phyloP scores from a whole-genome alignment of 2,888 invertebrate genomes.

The Lordiphosa fenestrarum region DNA sequence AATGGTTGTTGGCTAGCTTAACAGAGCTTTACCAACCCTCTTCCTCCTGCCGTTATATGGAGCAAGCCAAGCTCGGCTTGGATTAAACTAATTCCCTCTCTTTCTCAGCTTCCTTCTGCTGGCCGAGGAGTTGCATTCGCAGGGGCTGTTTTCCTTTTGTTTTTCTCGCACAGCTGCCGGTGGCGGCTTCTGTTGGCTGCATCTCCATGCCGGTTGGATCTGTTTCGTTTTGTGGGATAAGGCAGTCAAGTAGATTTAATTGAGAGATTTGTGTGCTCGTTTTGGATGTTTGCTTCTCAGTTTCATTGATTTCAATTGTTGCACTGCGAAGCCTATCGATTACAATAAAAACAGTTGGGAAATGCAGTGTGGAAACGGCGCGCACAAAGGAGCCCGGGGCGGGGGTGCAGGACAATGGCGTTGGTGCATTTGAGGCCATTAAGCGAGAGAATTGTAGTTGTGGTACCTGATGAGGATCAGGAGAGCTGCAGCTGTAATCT shows the following conservation, averaged over 20 bases:
- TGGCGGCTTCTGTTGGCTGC: conserved; percentile 1
- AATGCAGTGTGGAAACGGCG: too few relatives aligned
- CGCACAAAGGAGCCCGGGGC: conserved; percentile 16
- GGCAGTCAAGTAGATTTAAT: conserved; percentile 72
- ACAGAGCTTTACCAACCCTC: too few relatives aligned
- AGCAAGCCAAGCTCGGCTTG: too few relatives aligned
- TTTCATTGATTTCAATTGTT: conserved; percentile 68
- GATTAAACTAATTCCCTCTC: neutral
- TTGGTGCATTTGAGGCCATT: conserved; percentile 51
- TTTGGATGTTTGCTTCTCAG: conserved; percentile 41
- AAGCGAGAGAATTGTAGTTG: conserved; percentile 30
- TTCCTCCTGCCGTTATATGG: too few relatives aligned
- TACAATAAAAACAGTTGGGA: conserved; percentile 36
- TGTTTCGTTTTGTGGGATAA: conserved; percentile 17
- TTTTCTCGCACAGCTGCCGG: conserved; percentile 6
- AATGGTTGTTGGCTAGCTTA: too few relatives aligned
- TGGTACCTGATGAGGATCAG: conserved; percentile 25
- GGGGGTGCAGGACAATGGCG: conserved; percentile 30
- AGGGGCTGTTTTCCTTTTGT: conserved; percentile 1
- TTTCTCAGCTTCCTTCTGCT: neutral
- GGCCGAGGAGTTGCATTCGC: conserved; percentile 7
- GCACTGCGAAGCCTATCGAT: conserved; percentile 66
- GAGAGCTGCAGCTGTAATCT: conserved; percentile 8
- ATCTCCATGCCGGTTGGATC: neutral
- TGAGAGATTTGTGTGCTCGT: conserved; percentile 36